Conservation (phyloP, 2,113 vertebrate genomes). For the Ptilonorhynchus violaceus region DNA sequence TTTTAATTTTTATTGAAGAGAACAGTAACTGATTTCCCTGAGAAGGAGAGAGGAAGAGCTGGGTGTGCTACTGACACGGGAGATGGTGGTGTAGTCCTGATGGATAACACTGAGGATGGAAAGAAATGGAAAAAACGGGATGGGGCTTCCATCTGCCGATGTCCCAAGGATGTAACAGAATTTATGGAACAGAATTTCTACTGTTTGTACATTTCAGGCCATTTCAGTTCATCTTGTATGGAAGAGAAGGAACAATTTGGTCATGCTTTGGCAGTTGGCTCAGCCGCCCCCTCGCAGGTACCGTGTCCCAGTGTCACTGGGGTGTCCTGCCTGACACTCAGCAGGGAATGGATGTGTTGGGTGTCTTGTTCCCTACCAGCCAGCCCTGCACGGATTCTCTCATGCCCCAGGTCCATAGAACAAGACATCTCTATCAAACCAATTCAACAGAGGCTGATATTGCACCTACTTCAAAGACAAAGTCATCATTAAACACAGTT, state of each 20-base stretch:
- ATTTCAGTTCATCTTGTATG: background rate
- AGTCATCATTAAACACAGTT: background rate
- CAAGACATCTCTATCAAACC: background rate
- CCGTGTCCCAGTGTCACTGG: background rate
- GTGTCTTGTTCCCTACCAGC: background rate
- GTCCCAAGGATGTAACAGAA: background rate
- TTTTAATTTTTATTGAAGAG: background rate
- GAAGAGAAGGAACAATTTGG: background rate
- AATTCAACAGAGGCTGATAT: background rate
- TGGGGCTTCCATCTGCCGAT: background rate
- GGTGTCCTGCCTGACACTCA: background rate
- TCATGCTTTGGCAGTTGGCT: background rate
- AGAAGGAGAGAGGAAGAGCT: background rate
- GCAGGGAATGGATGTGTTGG: background rate
- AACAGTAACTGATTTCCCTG: background rate
- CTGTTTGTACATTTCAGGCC: background rate
- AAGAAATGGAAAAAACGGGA: background rate
- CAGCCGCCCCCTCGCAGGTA: background rate
- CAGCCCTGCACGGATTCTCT: background rate
- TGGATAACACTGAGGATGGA: background rate
- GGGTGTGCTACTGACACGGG: background rate
- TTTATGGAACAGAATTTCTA: background rate
- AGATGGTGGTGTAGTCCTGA: background rate
- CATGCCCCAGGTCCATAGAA: background rate
- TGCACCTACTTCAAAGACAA: background rate